Conservation (phyloP, 1,140 invertebrate species). For the Trichomalopsis sarcophagae region DNA sequence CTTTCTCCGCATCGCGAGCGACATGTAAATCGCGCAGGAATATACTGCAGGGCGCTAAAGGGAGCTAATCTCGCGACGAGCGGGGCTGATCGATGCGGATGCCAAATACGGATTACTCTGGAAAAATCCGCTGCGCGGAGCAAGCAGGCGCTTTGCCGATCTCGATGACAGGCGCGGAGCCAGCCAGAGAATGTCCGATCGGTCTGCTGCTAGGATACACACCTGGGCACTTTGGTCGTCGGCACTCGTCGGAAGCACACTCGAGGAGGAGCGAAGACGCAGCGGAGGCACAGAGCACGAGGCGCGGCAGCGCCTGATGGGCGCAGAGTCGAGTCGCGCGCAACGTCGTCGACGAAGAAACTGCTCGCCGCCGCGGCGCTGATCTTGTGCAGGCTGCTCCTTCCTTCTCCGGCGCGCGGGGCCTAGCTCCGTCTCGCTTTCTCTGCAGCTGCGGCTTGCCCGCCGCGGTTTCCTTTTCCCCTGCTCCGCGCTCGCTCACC, state of each 20-base stretch:
- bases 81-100: no score
- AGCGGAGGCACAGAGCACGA: no score
- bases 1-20: background rate
- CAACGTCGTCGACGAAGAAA: constrained; percentile 46
- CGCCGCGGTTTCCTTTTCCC: constrained; percentile 28
- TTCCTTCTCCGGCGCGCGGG: constrained; percentile 27
- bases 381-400: background rate
- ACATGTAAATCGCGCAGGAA: background rate
- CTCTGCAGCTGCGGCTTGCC: background rate
- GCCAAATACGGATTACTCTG: background rate
- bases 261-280: background rate
- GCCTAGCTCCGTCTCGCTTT: constrained; percentile 29
- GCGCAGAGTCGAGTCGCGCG: constrained; percentile 43
- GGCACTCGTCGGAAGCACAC: background rate
- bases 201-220: background rate
- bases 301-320: constrained; percentile 38
- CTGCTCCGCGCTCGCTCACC: background rate
- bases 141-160: background rate
- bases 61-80: no score
- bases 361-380: constrained; percentile 21
- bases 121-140: background rate
- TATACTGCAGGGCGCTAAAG: no score
- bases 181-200: constrained; percentile 11
- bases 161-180: constrained; percentile 20
- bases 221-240: background rate